These are phyloP conservation scores for Chrysocyon brachyurus DNA, from an alignment of 2,797 vertebrate genomes.

Conservation along the genomic window DNA sequence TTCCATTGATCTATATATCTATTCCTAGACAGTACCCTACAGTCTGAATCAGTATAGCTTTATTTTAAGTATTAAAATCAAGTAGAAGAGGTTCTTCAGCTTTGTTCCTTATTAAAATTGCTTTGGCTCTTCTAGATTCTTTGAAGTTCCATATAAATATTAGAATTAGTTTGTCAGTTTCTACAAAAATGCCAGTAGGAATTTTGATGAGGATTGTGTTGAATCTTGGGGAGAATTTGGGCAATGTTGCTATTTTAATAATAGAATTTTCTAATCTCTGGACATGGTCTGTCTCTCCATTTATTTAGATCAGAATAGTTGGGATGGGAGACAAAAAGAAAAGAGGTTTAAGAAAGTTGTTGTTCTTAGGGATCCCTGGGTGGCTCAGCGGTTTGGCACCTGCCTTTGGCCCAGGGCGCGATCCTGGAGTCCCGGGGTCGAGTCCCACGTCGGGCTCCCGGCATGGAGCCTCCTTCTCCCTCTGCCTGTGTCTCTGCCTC, in stretches of 20 bases:
- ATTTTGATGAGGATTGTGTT: neutral
- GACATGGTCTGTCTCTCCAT: neutral
- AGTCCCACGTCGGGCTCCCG: too few species aligned
- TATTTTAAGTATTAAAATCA: neutral
- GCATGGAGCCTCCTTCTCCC: too few species aligned
- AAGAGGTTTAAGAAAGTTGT: neutral
- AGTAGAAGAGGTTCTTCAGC: neutral
- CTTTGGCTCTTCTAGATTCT: neutral
- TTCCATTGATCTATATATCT: neutral
- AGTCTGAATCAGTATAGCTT: neutral
- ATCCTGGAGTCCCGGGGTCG: too few species aligned
- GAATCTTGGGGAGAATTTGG: neutral
- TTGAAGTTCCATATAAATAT: constrained; percentile 8
- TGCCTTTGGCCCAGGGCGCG: too few species aligned
- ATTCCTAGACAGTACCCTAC: neutral
- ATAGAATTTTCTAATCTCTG: neutral
- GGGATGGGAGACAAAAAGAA: neutral
- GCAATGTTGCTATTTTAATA: neutral
- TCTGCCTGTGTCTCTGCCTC: too few species aligned
- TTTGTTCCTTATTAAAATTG: neutral
- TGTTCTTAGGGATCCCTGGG: neutral
- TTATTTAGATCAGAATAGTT: constrained; percentile 24
- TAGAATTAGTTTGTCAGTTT: constrained; percentile 27
- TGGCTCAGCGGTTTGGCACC: too few species aligned
- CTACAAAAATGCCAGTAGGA: neutral